phyloP scores from a whole-genome alignment of 2,797 vertebrate genomes.

The Halcyon smyrnensis region DNA sequence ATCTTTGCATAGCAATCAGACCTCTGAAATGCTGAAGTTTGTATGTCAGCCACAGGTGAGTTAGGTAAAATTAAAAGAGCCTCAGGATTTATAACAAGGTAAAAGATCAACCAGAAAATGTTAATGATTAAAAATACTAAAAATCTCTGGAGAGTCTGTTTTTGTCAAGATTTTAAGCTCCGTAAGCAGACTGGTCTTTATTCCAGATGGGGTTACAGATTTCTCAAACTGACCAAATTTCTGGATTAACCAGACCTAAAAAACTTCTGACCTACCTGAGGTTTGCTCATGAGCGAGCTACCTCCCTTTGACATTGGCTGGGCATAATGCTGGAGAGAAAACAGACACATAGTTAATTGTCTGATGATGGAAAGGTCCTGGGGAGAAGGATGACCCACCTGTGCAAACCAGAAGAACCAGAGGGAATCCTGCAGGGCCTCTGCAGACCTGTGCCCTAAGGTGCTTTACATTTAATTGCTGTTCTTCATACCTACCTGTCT shows the following conservation, averaged over 20 bases:
- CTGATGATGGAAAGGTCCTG: background rate
- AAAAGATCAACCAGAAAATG: background rate
- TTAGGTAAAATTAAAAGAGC: background rate
- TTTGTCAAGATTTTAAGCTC: background rate
- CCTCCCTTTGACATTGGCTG: background rate
- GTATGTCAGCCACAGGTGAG: background rate
- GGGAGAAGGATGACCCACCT: background rate
- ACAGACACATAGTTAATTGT: background rate
- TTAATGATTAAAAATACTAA: background rate
- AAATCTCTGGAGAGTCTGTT: background rate
- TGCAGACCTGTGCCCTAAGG: background rate
- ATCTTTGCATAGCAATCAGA: background rate
- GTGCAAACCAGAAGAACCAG: background rate
- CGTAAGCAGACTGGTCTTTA: background rate
- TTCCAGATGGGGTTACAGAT: background rate
- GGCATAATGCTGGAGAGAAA: background rate
- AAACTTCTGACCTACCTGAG: background rate
- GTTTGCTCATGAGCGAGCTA: accelerated
- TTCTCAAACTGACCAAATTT: background rate
- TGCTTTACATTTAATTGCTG: background rate
- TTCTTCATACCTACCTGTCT: background rate
- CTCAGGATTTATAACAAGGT: background rate
- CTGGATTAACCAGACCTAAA: background rate
- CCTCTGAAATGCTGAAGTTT: background rate
- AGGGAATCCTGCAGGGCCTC: background rate